These are phyloP conservation scores for Dryobota labecula DNA, from an alignment of 2,888 invertebrate species.

Conservation along the genomic window DNA sequence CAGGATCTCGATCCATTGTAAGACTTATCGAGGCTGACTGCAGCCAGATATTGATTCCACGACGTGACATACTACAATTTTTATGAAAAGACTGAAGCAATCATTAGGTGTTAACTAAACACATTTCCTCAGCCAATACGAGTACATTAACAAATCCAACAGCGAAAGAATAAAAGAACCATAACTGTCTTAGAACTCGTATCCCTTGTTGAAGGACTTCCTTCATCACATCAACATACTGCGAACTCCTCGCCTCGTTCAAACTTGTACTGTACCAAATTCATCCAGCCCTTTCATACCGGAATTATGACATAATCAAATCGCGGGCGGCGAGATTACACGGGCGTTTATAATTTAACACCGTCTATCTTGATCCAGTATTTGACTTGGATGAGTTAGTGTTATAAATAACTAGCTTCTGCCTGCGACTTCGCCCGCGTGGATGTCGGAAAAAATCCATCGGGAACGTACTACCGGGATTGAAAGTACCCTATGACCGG, in stretches of 20 bases:
- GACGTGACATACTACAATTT: constrained; percentile 1
- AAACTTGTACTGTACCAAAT: constrained; percentile 51
- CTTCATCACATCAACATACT: constrained; percentile 35
- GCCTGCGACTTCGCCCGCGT: too few relatives aligned
- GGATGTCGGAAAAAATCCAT: too few relatives aligned
- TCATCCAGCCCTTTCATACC: constrained; percentile 60
- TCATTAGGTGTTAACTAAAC: background rate
- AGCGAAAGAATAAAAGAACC: background rate
- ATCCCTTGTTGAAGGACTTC: constrained; percentile 7
- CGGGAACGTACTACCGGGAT: too few relatives aligned
- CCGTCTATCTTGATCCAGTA: constrained; percentile 62
- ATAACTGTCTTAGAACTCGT: background rate
- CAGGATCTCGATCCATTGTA: constrained; percentile 18
- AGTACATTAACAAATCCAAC: background rate
- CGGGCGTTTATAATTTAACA: constrained; percentile 73
- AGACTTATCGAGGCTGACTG: constrained; percentile 40
- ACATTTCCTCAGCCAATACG: background rate
- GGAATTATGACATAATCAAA: constrained; percentile 71
- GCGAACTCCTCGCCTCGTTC: constrained; percentile 27
- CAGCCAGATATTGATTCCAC: constrained; percentile 33
- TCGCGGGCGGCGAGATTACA: constrained; percentile 67
- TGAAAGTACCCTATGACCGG: too few relatives aligned
- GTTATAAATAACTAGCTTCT: too few relatives aligned
- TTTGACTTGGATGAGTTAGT: constrained; percentile 47
- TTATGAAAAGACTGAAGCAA: background rate